phyloP scores from a whole-genome alignment of 2,797 vertebrate species.

The Artibeus jamaicensis region DNA sequence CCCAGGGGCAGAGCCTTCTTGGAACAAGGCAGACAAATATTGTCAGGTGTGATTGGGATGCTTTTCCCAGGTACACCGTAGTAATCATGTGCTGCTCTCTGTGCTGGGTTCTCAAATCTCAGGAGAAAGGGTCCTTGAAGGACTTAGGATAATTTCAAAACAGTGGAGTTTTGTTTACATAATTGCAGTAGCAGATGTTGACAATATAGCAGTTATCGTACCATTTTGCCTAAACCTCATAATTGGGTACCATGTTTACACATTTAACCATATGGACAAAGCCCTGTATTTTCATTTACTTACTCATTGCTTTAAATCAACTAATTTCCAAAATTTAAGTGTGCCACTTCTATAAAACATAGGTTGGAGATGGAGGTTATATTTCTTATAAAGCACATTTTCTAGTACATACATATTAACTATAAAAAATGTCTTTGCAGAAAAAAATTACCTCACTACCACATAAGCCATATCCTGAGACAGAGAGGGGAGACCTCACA shows the following conservation, averaged over 20 bases:
- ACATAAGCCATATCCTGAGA: neutral
- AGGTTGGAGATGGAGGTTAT: neutral
- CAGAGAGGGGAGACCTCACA: neutral
- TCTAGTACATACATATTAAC: neutral
- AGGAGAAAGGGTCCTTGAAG: neutral
- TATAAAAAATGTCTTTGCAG: neutral
- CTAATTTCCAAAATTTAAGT: neutral
- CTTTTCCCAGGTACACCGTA: neutral
- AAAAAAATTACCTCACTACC: neutral
- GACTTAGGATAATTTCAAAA: neutral
- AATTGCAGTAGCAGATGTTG: neutral
- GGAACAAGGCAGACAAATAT: neutral
- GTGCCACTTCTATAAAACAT: neutral
- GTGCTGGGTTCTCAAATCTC: neutral
- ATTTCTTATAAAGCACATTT: neutral
- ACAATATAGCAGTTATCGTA: neutral
- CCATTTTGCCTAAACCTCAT: neutral
- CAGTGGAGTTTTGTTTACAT: neutral
- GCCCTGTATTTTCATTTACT: neutral
- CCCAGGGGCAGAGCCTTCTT: neutral
- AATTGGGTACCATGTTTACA: neutral
- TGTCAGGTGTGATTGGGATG: neutral
- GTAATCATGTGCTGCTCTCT: neutral
- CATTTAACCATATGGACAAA: neutral
- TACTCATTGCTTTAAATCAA: neutral